Conservation (phyloP, 2,113 vertebrate genomes). For the Ceratotherium simum region DNA sequence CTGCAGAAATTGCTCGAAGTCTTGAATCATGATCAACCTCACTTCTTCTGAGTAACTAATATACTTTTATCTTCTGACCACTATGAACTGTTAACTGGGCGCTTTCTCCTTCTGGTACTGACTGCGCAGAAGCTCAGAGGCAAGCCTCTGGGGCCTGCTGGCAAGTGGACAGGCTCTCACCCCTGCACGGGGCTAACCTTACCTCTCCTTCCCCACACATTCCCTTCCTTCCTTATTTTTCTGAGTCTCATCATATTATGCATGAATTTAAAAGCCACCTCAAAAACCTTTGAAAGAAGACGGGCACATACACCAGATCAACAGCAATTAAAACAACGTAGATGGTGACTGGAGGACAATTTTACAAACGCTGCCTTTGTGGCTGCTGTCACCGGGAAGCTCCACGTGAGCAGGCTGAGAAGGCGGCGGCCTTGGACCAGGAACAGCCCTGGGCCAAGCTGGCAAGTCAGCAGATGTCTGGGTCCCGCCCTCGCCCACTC, state of each 20-base stretch:
- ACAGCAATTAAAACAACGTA: neutral
- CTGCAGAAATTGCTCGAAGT: neutral
- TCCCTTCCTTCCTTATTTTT: neutral
- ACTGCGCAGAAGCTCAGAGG: neutral
- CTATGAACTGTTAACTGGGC: neutral
- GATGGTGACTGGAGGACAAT: neutral
- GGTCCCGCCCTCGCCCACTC: rapidly evolving
- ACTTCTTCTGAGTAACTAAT: neutral
- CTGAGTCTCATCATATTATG: neutral
- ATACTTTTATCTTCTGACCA: neutral
- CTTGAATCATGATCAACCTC: neutral
- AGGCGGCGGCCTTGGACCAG: neutral
- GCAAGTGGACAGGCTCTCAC: neutral
- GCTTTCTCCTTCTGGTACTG: neutral
- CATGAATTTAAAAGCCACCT: neutral
- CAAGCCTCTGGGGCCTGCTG: no score
- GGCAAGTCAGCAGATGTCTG: neutral
- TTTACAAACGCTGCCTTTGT: neutral
- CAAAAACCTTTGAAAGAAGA: neutral
- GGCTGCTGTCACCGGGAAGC: neutral
- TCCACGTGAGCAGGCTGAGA: no score
- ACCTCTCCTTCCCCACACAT: neutral
- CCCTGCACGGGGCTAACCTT: neutral
- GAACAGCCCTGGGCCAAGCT: neutral
- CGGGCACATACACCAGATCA: neutral